phyloP scores from a whole-genome alignment of 2,888 invertebrate species.

The Zygothrica quintamaculata region DNA sequence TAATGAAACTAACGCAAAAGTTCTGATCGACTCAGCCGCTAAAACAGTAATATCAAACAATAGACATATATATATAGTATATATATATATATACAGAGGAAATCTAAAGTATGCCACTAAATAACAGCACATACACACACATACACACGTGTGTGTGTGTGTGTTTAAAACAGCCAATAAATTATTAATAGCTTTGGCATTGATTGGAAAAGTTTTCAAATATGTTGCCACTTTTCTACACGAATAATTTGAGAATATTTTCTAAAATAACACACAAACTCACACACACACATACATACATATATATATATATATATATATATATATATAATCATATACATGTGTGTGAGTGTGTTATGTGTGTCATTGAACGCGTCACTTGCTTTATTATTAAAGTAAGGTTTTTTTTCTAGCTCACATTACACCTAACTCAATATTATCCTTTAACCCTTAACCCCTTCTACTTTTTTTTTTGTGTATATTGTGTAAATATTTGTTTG shows the following conservation, averaged over 20 bases:
- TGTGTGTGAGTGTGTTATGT: conserved; percentile 12
- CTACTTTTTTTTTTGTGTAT: no score
- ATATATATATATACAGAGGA: conserved; percentile 7
- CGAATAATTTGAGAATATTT: conserved; percentile 75
- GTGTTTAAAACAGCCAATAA: conserved; percentile 75
- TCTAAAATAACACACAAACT: conserved; percentile 43
- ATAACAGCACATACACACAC: conserved; percentile 20
- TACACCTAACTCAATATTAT: conserved; percentile 5
- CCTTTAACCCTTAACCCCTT: no score
- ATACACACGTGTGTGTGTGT: conserved; percentile 30
- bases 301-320: conserved; percentile 8
- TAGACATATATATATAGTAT: conserved; percentile 14
- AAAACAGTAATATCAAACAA: conserved; percentile 47
- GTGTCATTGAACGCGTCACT: conserved; percentile 9
- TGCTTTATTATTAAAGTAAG: conserved; percentile 72
- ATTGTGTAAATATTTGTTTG: conserved; percentile 70
- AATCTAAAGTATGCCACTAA: conserved; percentile 27
- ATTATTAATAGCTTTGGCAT: conserved; percentile 80
- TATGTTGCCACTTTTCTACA: conserved; percentile 81
- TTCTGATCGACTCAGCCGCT: conserved; percentile 66
- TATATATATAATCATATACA: no score
- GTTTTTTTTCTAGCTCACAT: conserved; percentile 54
- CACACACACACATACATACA: conserved; percentile 22
- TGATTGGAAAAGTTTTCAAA: conserved; percentile 81
- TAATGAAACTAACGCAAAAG: conserved; percentile 65